Base-by-base conservation (phyloP, 2,888 invertebrate genomes). In the Dicycla oo region DNA sequence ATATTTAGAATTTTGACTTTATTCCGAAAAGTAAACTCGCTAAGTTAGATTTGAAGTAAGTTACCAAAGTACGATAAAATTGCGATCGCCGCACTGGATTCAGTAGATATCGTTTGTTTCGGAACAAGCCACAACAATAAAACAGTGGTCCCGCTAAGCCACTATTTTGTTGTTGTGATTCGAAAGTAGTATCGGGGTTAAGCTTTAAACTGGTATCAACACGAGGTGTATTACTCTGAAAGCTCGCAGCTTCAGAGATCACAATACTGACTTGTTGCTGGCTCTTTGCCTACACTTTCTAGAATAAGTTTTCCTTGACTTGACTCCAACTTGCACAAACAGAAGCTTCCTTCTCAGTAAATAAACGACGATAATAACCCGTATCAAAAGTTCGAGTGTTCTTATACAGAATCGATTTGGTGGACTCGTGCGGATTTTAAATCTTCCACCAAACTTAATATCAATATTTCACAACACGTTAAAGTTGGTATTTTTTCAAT, bases 211-310 rank as follows among this genome's bases (percentile, higher is more conserved):
- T 69, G 15, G 73, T 81, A 73, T 73, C 81, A 71, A 80, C 57
- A 63, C 71, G 30, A 67, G 53, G 69, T 67, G 77, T 60, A 77
- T 73, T 58, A 53, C 67, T 49, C 47, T 63, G 75, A 56, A 58
- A 76, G 56, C 56, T 80, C 63, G 40, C 45, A 64, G 64, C 64
- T 79, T 68, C 72, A 66, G 58, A 70, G 67, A 77, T 80, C 67
- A 73, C 73, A 81, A 81, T 73, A 81, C 60, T 63, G 80, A 80
- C 77, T 80, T 81, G 80, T 77, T 81, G 81, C 77, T 80, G 77
- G 77, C 77, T 80, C 73, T 69, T 73, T 81, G 77, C 73, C 77
- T 77, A 73, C 64, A 61, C 81, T 26, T 67, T 30, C 40, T 45
- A 57, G 58, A 72, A 65, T 71, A 79, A 76, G 65, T 68, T 80